A percentile compares a stretch with the other conserved stretches of the same genome.
Evolutionary conservation across 2,113 vertebrate genomes (phyloP).

Genomic region (Psephotus haematonotus): DNA sequence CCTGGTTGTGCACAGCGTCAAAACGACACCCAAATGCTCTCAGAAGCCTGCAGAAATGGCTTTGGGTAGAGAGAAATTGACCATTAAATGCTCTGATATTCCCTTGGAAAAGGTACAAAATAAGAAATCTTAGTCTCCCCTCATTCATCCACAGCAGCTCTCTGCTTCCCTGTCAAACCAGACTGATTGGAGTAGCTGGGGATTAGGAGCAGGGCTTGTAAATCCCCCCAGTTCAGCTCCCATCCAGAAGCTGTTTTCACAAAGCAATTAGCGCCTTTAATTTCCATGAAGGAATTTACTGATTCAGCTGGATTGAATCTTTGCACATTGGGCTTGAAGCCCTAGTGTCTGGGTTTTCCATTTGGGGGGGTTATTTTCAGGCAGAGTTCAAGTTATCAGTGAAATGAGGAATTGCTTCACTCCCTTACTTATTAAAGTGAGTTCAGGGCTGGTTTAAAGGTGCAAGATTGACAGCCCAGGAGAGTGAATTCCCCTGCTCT

Average conservation of each 20-base stretch:
- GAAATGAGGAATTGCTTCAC: slow-evolving; percentile 25
- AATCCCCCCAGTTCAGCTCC: slow-evolving; percentile 25
- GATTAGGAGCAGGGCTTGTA: slow-evolving; percentile 28
- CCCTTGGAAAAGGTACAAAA: slow-evolving; percentile 15
- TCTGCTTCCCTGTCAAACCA: not conserved
- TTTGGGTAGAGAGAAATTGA: slow-evolving; percentile 6
- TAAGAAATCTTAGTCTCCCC: not conserved
- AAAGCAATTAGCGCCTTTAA: slow-evolving; percentile 67
- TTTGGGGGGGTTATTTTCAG: slow-evolving; percentile 25
- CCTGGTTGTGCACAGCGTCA: not conserved
- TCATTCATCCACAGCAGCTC: not conserved
- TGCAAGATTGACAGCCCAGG: not conserved
- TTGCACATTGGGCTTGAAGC: not conserved
- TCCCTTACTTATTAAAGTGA: not conserved
- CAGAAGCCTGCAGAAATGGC: not conserved
- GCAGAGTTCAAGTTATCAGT: slow-evolving; percentile 15
- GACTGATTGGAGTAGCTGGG: slow-evolving; percentile 1
- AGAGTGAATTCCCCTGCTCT: not conserved
- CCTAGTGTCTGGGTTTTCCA: not conserved
- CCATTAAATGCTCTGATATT: slow-evolving; percentile 16
- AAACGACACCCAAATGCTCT: not conserved
- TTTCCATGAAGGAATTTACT: not conserved
- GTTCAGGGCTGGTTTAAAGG: not conserved
- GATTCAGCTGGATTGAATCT: slow-evolving; percentile 10
- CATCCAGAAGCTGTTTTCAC: slow-evolving; percentile 19